phyloP scores from a whole-genome alignment of 1,140 invertebrate genomes.

The Macrobrachium nipponense region DNA sequence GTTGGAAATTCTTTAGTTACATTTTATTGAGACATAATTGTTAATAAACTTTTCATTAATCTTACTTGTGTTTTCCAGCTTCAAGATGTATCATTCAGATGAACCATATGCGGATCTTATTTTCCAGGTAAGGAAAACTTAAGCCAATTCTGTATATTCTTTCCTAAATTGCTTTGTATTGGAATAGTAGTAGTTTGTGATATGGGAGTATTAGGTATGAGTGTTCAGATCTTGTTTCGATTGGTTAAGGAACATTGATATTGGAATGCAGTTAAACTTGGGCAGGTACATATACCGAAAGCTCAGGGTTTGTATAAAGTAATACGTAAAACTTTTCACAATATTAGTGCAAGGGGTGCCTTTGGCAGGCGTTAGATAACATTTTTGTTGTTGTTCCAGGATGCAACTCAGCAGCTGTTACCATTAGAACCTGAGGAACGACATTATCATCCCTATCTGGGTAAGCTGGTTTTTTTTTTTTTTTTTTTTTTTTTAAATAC shows the following conservation, averaged over 20 bases:
- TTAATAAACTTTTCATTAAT: slow-evolving; percentile 5
- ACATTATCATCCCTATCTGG: slow-evolving; percentile 64
- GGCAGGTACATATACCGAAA: too few relatives aligned
- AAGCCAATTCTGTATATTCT: not conserved
- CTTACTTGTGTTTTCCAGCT: slow-evolving; percentile 71
- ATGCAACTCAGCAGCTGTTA: slow-evolving; percentile 86
- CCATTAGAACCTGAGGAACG: slow-evolving; percentile 63
- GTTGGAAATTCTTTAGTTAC: too few relatives aligned
- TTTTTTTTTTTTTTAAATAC: too few relatives aligned
- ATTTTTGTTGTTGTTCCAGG: slow-evolving; percentile 72
- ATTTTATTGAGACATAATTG: too few relatives aligned
- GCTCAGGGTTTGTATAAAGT: not conserved
- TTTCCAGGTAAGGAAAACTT: slow-evolving; percentile 71
- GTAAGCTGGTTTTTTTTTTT: not conserved
- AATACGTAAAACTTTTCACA: not conserved
- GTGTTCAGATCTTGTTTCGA: too few relatives aligned
- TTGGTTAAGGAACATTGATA: too few relatives aligned
- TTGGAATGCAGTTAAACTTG: too few relatives aligned
- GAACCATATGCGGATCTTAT: slow-evolving; percentile 87
- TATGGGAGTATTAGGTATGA: not conserved
- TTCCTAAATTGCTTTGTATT: not conserved
- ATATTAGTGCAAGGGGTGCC: not conserved
- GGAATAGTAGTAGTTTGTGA: not conserved
- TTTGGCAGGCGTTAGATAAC: not conserved
- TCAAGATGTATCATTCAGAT: slow-evolving; percentile 88